Conservation (phyloP, 1,140 invertebrate species). For the Luehdorfia chinensis region DNA sequence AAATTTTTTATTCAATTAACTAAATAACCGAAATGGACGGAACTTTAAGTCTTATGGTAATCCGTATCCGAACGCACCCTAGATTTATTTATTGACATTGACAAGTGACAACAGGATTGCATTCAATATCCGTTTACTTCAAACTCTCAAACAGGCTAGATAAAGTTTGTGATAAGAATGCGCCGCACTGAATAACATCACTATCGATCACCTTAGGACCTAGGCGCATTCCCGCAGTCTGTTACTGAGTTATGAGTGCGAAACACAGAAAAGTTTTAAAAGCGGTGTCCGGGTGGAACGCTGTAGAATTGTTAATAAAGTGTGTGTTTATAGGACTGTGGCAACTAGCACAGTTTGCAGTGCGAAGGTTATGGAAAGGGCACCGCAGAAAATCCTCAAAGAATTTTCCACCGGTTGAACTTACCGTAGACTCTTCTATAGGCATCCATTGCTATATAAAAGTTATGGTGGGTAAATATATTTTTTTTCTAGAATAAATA, state of each 20-base stretch:
- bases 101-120: constrained; percentile 11
- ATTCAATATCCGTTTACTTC: constrained; percentile 17
- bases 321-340: constrained; percentile 55
- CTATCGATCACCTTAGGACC: constrained; percentile 8
- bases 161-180: constrained; percentile 17
- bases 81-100: constrained; percentile 6
- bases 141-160: constrained; percentile 13
- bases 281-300: constrained; percentile 53
- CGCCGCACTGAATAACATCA: constrained; percentile 16
- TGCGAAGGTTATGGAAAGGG: constrained; percentile 63
- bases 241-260: constrained; percentile 38
- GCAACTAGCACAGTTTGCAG: constrained; percentile 52
- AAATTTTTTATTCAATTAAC: too few species aligned
- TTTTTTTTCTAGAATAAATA: constrained; percentile 14
- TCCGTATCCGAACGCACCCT: constrained; percentile 12
- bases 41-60: too few species aligned
- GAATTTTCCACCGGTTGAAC: constrained; percentile 43
- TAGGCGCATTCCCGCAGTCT: background rate
- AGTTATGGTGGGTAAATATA: constrained; percentile 46
- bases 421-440: constrained; percentile 58
- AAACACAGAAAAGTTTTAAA: constrained; percentile 46
- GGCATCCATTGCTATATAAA: constrained; percentile 67
- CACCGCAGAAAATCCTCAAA: constrained; percentile 47
- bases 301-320: constrained; percentile 49
- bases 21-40: too few species aligned